phyloP scores from a whole-genome alignment of 2,797 vertebrate species.

The Gymnothorax javanicus region DNA sequence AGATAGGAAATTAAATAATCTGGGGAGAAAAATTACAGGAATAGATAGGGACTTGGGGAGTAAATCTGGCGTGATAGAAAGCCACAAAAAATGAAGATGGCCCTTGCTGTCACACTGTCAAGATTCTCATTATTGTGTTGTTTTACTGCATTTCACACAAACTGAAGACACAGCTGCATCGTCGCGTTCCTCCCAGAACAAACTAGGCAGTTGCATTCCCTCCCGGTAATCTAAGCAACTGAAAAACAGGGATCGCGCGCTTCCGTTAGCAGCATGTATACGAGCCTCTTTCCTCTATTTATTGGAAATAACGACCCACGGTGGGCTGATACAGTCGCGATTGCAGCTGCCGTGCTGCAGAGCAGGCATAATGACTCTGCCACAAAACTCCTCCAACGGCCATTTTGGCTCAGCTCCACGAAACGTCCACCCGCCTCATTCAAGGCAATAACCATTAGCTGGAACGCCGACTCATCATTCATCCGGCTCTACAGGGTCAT shows the following conservation, averaged over 20 bases:
- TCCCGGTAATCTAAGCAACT: not conserved
- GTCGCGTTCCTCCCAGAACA: not conserved
- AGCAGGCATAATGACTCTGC: not conserved
- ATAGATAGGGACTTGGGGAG: not conserved
- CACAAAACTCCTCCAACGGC: too few relatives aligned
- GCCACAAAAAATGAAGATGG: too few relatives aligned
- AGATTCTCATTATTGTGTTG: too few relatives aligned
- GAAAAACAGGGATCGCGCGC: not conserved
- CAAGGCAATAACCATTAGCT: slow-evolving; percentile 4
- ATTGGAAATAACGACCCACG: not conserved
- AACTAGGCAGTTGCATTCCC: not conserved
- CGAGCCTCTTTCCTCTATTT: not conserved
- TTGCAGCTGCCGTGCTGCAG: slow-evolving; percentile 18
- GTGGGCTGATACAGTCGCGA: not conserved
- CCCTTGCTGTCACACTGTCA: too few relatives aligned
- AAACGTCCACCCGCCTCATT: not conserved
- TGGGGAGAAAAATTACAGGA: too few relatives aligned
- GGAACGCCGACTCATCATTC: not conserved
- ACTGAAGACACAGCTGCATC: not conserved
- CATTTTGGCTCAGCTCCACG: slow-evolving; percentile 20
- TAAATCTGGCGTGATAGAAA: too few relatives aligned
- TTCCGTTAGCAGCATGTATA: not conserved
- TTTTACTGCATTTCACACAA: not conserved
- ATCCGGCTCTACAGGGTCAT: not conserved
- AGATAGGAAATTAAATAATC: too few relatives aligned